A percentile compares a stretch with the other conserved stretches of the same genome.
Evolutionary conservation across 2,113 vertebrate genomes (phyloP).

Genomic region (Oreochromis niloticus): DNA sequence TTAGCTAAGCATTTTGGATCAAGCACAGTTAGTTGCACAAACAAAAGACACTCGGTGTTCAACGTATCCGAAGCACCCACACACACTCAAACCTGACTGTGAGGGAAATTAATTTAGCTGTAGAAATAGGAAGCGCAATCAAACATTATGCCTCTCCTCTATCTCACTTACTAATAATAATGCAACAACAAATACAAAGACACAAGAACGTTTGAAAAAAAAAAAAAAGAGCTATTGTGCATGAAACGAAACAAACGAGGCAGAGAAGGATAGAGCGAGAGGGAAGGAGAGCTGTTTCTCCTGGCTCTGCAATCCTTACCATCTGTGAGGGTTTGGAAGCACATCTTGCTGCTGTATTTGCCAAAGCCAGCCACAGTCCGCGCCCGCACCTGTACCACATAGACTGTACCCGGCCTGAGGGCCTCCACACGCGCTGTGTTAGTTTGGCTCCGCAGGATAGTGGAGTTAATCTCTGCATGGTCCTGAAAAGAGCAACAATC

Average conservation of each 20-base stretch:
- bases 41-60: constrained; percentile 54
- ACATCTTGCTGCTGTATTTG: constrained; percentile 99
- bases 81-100: constrained; percentile 16
- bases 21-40: constrained; percentile 59
- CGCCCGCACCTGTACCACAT: constrained; percentile 95
- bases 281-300: constrained; percentile 30
- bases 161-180: constrained; percentile 36
- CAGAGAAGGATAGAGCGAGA: neutral
- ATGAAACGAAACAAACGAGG: neutral
- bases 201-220: neutral
- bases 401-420: constrained; percentile 86
- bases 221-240: neutral
- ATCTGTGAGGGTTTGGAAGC: constrained; percentile 97
- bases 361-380: constrained; percentile 95
- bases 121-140: constrained; percentile 40
- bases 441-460: constrained; percentile 89
- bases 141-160: constrained; percentile 23
- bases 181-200: constrained; percentile 22
- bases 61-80: constrained; percentile 11
- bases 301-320: constrained; percentile 76
- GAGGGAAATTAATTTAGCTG: constrained; percentile 48
- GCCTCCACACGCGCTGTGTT: constrained; percentile 90
- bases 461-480: constrained; percentile 92
- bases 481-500: constrained; percentile 72
- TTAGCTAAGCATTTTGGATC: constrained; percentile 68